These are phyloP conservation scores for Aethes cnicana DNA, from an alignment of 2,888 invertebrate genomes.

Conservation along the genomic window DNA sequence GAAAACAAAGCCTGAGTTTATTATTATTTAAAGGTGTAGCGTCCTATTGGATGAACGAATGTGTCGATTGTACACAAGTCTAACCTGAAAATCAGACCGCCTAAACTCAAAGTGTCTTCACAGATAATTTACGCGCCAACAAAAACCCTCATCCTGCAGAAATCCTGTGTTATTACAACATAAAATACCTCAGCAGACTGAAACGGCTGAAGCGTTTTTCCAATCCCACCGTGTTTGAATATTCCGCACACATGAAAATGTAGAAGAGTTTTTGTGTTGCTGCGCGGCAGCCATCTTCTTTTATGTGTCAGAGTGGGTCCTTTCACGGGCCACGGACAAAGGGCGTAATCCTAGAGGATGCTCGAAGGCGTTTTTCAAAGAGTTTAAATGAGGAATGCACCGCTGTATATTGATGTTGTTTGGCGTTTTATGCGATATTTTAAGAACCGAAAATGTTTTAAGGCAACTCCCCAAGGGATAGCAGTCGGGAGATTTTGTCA, in stretches of 20 bases:
- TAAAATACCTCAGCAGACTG: slow-evolving; percentile 22
- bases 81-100: too few species aligned
- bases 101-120: not conserved
- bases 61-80: too few species aligned
- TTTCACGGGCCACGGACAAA: slow-evolving; percentile 24
- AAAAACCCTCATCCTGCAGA: slow-evolving; percentile 2
- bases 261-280: slow-evolving; percentile 28
- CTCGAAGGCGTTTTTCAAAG: not conserved
- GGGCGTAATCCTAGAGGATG: slow-evolving; percentile 18
- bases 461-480: too few species aligned
- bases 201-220: slow-evolving; percentile 22
- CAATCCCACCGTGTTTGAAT: slow-evolving; percentile 27
- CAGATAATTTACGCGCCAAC: not conserved
- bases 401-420: not conserved
- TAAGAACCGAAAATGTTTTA: too few species aligned
- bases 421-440: too few species aligned
- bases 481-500: too few species aligned
- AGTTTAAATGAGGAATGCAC: slow-evolving; percentile 18
- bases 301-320: slow-evolving; percentile 29
- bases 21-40: too few species aligned
- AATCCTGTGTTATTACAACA: slow-evolving; percentile 18
- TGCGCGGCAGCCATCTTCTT: slow-evolving; percentile 27
- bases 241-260: slow-evolving; percentile 27
- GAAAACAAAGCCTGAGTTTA: too few species aligned
- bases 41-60: too few species aligned